Percentiles rank a stretch among this genome's conserved stretches.
Conservation (phyloP, 2,888 invertebrate genomes). For the Fragum whitleyi region DNA sequence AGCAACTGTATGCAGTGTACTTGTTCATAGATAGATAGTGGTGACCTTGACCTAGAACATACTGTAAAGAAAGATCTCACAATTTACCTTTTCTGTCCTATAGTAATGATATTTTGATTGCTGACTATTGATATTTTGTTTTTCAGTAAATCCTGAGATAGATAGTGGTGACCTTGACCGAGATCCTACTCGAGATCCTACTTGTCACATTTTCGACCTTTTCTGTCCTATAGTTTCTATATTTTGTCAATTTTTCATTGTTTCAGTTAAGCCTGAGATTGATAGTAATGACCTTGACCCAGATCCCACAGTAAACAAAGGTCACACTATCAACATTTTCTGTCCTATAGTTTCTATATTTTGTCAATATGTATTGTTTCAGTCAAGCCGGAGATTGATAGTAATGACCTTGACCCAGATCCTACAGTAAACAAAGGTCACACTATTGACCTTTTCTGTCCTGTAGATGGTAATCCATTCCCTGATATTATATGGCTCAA, state of each 20-base stretch:
- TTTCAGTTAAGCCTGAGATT: conserved; percentile 85
- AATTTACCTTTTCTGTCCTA: too few relatives aligned
- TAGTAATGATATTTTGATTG: too few relatives aligned
- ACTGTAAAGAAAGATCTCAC: too few relatives aligned
- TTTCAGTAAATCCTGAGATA: conserved; percentile 85
- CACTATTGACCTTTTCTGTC: conserved; percentile 79
- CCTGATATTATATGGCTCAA: conserved; percentile 82
- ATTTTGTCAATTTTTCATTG: too few relatives aligned
- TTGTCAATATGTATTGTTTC: conserved; percentile 17
- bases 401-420: conserved; percentile 76
- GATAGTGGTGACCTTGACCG: conserved; percentile 77
- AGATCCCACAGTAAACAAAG: conserved; percentile 83
- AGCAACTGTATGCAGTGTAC: too few relatives aligned
- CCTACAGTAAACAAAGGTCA: conserved; percentile 84
- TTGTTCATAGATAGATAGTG: too few relatives aligned
- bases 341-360: conserved; percentile 82
- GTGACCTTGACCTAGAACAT: too few relatives aligned
- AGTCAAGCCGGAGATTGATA: conserved; percentile 86
- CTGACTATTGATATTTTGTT: too few relatives aligned
- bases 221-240: too few relatives aligned
- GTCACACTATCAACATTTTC: conserved; percentile 77
- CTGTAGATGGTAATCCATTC: conserved; percentile 79
- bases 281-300: conserved; percentile 77
- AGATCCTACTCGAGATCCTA: conserved; percentile 83
- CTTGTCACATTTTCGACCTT: conserved; percentile 80